These are phyloP conservation scores for Lemur catta DNA, from an alignment of 2,797 vertebrate species.

Conservation along the genomic window DNA sequence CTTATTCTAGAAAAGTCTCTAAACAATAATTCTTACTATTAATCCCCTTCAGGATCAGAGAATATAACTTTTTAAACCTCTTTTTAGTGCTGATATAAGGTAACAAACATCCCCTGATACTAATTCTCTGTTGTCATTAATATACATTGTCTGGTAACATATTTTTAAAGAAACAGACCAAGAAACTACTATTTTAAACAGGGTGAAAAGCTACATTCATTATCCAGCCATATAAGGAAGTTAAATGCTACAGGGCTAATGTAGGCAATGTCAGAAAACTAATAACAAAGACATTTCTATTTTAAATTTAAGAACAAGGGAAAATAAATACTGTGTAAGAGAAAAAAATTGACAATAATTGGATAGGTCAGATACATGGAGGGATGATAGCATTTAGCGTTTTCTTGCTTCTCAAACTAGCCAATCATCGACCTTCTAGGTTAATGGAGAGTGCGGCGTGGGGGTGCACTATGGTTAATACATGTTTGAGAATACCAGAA, in stretches of 20 bases:
- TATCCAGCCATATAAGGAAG: constrained; percentile 27
- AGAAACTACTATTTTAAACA: constrained; percentile 34
- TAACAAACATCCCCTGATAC: neutral
- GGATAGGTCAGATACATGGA: neutral
- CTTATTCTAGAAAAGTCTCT: neutral
- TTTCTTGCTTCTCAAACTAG: neutral
- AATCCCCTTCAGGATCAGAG: neutral
- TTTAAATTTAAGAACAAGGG: neutral
- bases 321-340: neutral
- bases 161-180: neutral
- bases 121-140: neutral
- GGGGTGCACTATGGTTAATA: neutral
- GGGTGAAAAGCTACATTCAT: neutral
- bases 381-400: neutral
- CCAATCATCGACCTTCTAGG: neutral
- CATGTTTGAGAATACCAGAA: neutral
- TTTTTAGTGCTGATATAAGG: neutral
- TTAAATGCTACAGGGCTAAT: neutral
- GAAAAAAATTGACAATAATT: neutral
- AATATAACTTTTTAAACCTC: neutral
- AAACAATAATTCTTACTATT: neutral
- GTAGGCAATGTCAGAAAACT: neutral
- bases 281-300: neutral
- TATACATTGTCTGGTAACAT: neutral
- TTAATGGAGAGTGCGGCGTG: neutral